Evolutionary conservation across 2,113 vertebrate species (phyloP), one percentile per base, ranked within the genome.

Genomic region (Nibea coibor): DNA sequence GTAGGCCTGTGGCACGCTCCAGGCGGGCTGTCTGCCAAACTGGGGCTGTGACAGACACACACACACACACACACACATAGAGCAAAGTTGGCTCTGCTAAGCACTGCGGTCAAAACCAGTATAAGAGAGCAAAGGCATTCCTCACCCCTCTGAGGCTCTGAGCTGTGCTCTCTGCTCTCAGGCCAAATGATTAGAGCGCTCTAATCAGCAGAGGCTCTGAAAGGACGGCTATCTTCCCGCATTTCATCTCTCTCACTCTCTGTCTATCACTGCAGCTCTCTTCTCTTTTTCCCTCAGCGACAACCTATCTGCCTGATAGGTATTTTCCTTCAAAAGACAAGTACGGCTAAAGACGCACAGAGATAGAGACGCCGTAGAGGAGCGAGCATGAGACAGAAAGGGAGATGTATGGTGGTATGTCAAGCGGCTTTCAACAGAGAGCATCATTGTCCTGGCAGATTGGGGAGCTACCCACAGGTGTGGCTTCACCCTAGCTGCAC

Each of bases 201-300:
- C 88, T 93, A 94, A 95, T 94, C 93, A 93, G 92, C 72, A 58
- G 83, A 91, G 91, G 92, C 92, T 91, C 89, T 92, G 93, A 94
- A 91, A 94, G 94, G 88, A 89, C 89, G 75, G 82, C 86, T 94
- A 93, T 94, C 93, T 93, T 82, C 75, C 82, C 69, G 77, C 86
- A 88, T 94, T 94, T 95, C 95, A 95, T 95, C 93, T 94, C 86
- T 58, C 76, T 76, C 90, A 73, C 83, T 82, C 81, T 66, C 68
- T 14, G 45, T 84, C 89, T 88, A 82, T 91, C 87, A 71, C 76
- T 83, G 82, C 81, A 71, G 76, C 90, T 62, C 80, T 69, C 85
- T 76, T 57, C 85, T 74, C 85, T 58, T 64, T 76, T 87, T 78
- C 91, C 87, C 81, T 87, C 92, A 87, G 85, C 84, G 81, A 82